A percentile compares a stretch with the other conserved stretches of the same genome.
These are phyloP conservation scores for Ennomos erosarius DNA, from an alignment of 2,888 invertebrate genomes.

Conservation along the genomic window DNA sequence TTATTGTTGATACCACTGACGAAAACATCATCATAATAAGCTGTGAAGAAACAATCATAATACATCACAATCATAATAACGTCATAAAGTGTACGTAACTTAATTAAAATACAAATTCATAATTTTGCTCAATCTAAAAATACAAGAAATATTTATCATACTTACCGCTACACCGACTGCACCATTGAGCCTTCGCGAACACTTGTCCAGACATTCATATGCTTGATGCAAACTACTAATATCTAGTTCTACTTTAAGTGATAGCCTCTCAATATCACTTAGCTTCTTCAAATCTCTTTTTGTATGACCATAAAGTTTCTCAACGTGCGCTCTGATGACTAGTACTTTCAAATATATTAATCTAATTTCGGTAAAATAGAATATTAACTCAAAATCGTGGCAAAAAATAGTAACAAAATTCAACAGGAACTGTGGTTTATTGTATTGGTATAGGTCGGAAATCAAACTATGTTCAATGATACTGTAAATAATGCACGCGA, in stretches of 20 bases:
- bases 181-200: slow-evolving; percentile 59
- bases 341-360: slow-evolving; percentile 53
- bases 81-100: not conserved
- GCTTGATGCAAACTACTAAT: slow-evolving; percentile 58
- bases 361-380: slow-evolving; percentile 53
- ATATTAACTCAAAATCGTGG: slow-evolving; percentile 60
- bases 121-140: too few relatives aligned
- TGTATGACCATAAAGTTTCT: slow-evolving; percentile 45
- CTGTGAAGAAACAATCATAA: slow-evolving; percentile 46
- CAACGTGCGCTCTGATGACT: slow-evolving; percentile 59
- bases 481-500: slow-evolving; percentile 37
- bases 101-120: slow-evolving; percentile 23
- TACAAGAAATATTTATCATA: too few relatives aligned
- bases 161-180: slow-evolving; percentile 65
- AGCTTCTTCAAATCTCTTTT: slow-evolving; percentile 30
- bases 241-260: slow-evolving; percentile 54
- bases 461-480: slow-evolving; percentile 46
- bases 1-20: slow-evolving; percentile 60
- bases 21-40: slow-evolving; percentile 57
- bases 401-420: slow-evolving; percentile 29
- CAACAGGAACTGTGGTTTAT: not conserved
- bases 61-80: too few relatives aligned
- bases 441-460: not conserved
- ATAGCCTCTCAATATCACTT: slow-evolving; percentile 51
- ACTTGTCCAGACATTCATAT: slow-evolving; percentile 64